Conservation (phyloP, 2,113 vertebrate species). For the Bambusicola thoracicus region DNA sequence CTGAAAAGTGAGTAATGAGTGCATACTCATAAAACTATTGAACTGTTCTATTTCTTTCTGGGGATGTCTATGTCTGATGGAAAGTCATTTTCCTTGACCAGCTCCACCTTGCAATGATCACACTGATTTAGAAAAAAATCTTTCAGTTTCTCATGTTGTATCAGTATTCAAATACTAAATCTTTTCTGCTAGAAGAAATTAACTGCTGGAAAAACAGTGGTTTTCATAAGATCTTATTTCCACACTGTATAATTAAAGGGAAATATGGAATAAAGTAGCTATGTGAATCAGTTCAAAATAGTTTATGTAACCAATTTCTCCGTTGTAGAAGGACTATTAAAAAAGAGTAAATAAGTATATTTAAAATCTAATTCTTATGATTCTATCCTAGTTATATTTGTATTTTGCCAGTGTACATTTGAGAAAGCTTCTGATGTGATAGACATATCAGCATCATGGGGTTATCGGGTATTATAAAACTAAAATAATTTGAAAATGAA, state of each 20-base stretch:
- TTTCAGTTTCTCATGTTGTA: neutral
- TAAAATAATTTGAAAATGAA: neutral
- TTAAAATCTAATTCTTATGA: neutral
- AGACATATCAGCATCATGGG: fast-evolving
- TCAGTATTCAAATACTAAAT: neutral
- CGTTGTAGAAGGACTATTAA: neutral
- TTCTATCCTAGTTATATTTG: neutral
- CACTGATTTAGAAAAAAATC: neutral
- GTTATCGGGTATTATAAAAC: neutral
- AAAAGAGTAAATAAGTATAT: neutral
- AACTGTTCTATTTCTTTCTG: neutral
- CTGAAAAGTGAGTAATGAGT: neutral
- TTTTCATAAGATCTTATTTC: neutral
- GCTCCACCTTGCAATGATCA: neutral
- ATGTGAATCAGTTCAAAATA: neutral
- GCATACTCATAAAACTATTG: neutral
- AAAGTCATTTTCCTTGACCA: neutral
- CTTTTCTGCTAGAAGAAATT: neutral
- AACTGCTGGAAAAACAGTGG: neutral
- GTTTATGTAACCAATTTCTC: neutral
- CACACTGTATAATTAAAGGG: neutral
- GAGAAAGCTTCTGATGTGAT: neutral
- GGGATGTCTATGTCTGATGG: neutral
- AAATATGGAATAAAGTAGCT: neutral
- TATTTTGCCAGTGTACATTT: neutral